Evolutionary conservation across 2,113 vertebrate species (phyloP), one percentile per base, ranked within the genome.

Genomic region (Camelus bactrianus): DNA sequence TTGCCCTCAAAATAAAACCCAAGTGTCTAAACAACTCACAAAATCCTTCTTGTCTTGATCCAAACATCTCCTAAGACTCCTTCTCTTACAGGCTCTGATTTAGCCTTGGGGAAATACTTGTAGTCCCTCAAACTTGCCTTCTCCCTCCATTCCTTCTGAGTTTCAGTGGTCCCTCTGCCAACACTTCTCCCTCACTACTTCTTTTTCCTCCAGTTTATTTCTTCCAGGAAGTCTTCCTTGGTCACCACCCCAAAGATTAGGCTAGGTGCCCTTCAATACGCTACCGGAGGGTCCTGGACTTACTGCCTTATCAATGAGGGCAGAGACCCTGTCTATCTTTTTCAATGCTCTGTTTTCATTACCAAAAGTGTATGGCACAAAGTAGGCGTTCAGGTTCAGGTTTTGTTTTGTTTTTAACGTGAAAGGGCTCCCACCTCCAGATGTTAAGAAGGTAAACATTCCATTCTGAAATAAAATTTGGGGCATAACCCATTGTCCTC

Each of bases 381-480:
- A 35, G 46, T 75, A 95, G 10, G 8, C 32, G 6, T 50, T 79
- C 9, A 42, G 28, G 35, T 5, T 16, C 22, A 32, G 35, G 22
- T 42, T 64, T 70, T n/a, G 14, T 62, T 60, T 73, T 80, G 3
- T 38, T 77, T 84, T 93, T 35, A 67, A 42, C 62, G 16, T 54
- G 81, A 70, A 54, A 38, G 24, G 64, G 1, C 10, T 64, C 32
- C 94, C 58, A 95, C 17, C 12, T 65, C 69, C 73, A 87, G 17
- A 90, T 69, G 42, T 20, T 17, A 87, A 64, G 19, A 81, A 89
- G 38, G 32, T 16, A 84, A 3, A n/a, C 19, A 42, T 84, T 73
- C 32, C 52, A 82, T 77, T 94, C 28, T 70, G n/a, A 92, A 94
- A 54, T 38, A 72, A 89, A 83, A 89, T 69, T 60, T 56, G 48